A percentile compares a stretch with the other conserved stretches of the same genome.
phyloP scores from a whole-genome alignment of 2,888 invertebrate species.

The Melanotus villosus region DNA sequence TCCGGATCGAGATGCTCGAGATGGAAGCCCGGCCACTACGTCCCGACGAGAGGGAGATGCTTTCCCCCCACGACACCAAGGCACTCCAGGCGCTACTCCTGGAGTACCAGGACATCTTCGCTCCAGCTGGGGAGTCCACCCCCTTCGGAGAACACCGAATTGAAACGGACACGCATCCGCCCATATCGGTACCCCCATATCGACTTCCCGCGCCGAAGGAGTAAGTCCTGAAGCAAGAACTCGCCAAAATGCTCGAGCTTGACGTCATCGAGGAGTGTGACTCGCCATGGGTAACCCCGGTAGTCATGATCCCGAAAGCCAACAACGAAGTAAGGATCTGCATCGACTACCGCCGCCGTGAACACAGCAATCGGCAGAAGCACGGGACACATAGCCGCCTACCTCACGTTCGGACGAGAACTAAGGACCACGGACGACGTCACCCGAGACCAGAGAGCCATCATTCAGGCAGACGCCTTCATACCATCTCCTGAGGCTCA shows the following conservation, averaged over 20 bases:
- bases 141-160: slow-evolving; percentile 11
- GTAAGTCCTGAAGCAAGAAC: background rate
- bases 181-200: background rate
- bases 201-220: background rate
- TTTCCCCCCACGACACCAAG: too few relatives aligned
- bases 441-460: slow-evolving; percentile 51
- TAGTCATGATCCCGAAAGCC: slow-evolving; percentile 6
- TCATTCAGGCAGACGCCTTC: slow-evolving; percentile 57
- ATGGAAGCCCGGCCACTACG: too few relatives aligned
- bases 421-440: slow-evolving; percentile 60
- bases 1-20: too few relatives aligned
- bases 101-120: background rate
- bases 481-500: too few relatives aligned
- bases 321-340: slow-evolving; percentile 3
- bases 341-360: slow-evolving; percentile 45
- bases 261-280: slow-evolving; percentile 15
- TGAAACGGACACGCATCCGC: background rate
- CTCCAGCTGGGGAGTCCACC: background rate
- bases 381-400: slow-evolving; percentile 60
- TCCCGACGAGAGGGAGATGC: too few relatives aligned
- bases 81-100: too few relatives aligned
- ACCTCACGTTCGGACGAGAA: slow-evolving; percentile 60
- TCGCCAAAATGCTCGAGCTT: background rate
- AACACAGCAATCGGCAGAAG: slow-evolving; percentile 58
- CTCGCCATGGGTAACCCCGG: slow-evolving; percentile 17